Conservation (phyloP, 2,113 vertebrate species). For the Glaucidium brasilianum region DNA sequence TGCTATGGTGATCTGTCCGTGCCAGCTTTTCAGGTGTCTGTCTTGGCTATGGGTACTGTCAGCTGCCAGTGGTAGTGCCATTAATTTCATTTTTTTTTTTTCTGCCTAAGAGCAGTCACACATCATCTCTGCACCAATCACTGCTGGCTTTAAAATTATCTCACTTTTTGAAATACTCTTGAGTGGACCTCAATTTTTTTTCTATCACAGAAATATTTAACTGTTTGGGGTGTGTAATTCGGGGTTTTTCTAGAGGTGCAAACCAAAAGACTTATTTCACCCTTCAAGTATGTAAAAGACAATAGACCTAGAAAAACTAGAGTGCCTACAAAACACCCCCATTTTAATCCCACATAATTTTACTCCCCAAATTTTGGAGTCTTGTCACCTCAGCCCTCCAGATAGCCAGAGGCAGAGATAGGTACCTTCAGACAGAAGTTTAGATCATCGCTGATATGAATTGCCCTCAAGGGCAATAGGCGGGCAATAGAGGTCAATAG, state of each 20-base stretch:
- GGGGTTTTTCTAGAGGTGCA: not conserved
- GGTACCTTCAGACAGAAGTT: not conserved
- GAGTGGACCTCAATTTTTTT: not conserved
- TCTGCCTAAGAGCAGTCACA: not conserved
- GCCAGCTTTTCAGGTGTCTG: not conserved
- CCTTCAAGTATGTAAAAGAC: not conserved
- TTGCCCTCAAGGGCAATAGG: not conserved
- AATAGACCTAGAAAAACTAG: not conserved
- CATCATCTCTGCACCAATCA: not conserved
- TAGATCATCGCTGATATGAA: not conserved
- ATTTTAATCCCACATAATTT: not conserved
- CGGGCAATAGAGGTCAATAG: not conserved
- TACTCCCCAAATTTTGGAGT: not conserved
- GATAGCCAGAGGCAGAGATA: not conserved
- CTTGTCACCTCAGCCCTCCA: not conserved
- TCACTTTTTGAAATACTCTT: not conserved
- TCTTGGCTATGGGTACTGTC: not conserved
- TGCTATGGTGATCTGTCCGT: not conserved
- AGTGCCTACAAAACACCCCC: not conserved
- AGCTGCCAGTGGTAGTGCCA: accelerated
- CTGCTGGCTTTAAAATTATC: not conserved
- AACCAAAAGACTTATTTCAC: not conserved
- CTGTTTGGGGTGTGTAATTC: not conserved
- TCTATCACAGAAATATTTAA: not conserved
- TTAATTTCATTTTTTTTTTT: not conserved